Conservation (phyloP, 2,797 vertebrate species). For the Siniperca undulata region DNA sequence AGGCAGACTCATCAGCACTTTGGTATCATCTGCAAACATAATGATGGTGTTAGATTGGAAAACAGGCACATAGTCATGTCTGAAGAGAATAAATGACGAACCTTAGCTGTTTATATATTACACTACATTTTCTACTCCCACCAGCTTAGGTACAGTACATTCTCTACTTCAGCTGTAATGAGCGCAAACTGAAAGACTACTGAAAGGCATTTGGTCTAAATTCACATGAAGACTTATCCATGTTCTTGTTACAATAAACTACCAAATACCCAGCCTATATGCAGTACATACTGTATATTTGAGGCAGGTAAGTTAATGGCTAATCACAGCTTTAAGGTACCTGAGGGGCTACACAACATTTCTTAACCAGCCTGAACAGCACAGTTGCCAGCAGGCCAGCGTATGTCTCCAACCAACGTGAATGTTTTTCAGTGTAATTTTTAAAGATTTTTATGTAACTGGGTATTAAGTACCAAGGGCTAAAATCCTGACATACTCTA, state of each 20-base stretch:
- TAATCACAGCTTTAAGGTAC: constrained; percentile 30
- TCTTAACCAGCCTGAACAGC: not conserved
- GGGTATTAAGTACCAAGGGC: constrained; percentile 15
- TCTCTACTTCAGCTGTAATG: not conserved
- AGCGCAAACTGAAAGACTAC: not conserved
- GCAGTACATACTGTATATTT: not conserved
- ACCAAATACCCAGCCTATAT: not conserved
- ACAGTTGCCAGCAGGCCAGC: not conserved
- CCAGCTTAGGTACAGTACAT: not conserved
- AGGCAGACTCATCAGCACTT: not conserved
- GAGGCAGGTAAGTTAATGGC: constrained; percentile 22
- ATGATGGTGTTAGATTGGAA: not conserved
- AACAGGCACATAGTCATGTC: not conserved
- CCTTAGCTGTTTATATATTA: not conserved
- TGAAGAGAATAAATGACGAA: not conserved
- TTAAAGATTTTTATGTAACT: constrained; percentile 33
- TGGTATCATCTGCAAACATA: not conserved
- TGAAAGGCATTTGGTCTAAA: not conserved
- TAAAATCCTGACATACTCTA: constrained; percentile 27
- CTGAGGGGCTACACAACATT: not conserved
- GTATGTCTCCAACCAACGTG: constrained; percentile 9
- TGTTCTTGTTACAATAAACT: not conserved
- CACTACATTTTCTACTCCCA: not conserved
- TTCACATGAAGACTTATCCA: not conserved
- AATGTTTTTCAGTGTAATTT: constrained; percentile 29